Conservation (phyloP, 2,888 invertebrate species). For the Artemia sinica region DNA sequence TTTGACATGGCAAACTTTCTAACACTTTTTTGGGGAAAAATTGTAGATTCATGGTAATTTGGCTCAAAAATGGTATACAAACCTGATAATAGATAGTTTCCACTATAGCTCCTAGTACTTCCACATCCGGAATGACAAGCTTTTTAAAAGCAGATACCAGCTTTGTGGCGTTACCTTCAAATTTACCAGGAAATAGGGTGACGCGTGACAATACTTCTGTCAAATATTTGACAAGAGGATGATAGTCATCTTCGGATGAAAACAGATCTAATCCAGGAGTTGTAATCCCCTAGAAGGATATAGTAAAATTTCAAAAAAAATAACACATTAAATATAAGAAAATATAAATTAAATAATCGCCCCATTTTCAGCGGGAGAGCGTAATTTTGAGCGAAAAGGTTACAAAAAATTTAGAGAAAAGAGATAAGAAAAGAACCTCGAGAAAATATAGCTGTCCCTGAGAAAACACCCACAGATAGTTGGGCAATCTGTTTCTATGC, state of each 20-base stretch:
- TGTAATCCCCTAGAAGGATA: not conserved
- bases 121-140: not conserved
- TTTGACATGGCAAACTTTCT: too few species aligned
- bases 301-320: not conserved
- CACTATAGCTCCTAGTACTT: not conserved
- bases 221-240: conserved; percentile 4
- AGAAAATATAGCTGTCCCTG: too few species aligned
- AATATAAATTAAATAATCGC: too few species aligned
- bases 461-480: too few species aligned
- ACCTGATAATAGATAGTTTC: not conserved
- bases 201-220: not conserved
- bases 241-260: conserved; percentile 10
- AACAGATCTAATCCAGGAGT: conserved; percentile 6
- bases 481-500: too few species aligned
- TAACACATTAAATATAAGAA: too few species aligned
- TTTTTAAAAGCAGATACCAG: not conserved
- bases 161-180: not conserved
- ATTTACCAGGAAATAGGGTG: not conserved
- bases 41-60: too few species aligned
- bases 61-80: not conserved
- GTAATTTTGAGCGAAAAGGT: too few species aligned
- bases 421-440: too few species aligned
- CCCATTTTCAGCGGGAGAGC: too few species aligned
- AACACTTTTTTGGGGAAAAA: too few species aligned
- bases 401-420: too few species aligned